Evolutionary conservation across 1,140 invertebrate species (phyloP), one percentile per base, ranked within the genome.

Genomic region (Microplitis mediator): DNA sequence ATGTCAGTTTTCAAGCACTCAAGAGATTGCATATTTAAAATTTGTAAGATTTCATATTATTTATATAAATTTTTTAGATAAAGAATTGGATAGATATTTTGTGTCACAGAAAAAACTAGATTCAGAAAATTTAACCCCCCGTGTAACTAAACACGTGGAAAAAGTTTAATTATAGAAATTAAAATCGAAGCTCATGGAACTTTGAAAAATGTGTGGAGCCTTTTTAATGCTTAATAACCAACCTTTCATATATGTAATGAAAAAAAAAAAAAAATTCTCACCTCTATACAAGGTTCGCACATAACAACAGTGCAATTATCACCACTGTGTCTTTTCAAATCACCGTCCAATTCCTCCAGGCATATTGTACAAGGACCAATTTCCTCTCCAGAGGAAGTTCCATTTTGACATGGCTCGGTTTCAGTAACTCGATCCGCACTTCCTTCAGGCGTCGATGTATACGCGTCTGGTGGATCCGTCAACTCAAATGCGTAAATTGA

Each of bases 251-350:
- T 70, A 51, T 1, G 16, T 61, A 34, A 64, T 50, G 13, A 67
- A 52, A 61, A 39, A 4, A 32, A 34, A 52, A 71, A 50, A 52
- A 14, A 64, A 52, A 73, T 39, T 77, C 82, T 87, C 82, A 92
- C 91, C 85, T 90, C 87, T 34, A 92, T 87, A 79, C 92, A 92
- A 35, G 78, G 79, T 67, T 89, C 86, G 80, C 91, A 92, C 54
- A 92, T 87, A 0, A 90, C 83, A 71, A 91, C 89, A 54, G 85
- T 85, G 80, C 91, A 92, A 34, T 66, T 79, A n/a, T 80, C 82
- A 35, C 82, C 85, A 4, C 80, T 81, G 74, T 92, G 91, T 31
- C 87, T 87, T 72, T 89, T 88, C 36, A 92, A 80, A 73, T 90
- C 88, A 14, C 81, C 85, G 23, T 91, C 89, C 58, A 88, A 83